Conservation (phyloP, 2,797 vertebrate genomes). For the Paguma larvata region DNA sequence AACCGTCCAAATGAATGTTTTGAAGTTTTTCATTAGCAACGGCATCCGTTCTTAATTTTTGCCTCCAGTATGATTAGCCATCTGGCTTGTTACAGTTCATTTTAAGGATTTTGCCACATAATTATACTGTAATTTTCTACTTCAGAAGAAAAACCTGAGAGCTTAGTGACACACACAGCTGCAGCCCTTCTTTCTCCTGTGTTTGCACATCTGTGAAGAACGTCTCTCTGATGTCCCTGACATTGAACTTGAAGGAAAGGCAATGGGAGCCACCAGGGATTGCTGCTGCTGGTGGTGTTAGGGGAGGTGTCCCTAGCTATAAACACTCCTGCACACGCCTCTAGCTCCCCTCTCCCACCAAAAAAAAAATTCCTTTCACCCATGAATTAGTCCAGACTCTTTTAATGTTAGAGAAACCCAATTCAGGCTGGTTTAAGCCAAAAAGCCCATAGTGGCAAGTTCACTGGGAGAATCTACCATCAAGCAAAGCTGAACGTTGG, state of each 20-base stretch:
- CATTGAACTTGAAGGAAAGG: neutral
- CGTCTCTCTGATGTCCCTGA: neutral
- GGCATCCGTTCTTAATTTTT: constrained; percentile 55
- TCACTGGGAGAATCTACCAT: neutral
- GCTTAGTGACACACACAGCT: neutral
- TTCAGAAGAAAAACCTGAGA: constrained; percentile 57
- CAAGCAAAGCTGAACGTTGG: neutral
- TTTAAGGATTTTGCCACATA: constrained; percentile 57
- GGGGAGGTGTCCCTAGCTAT: neutral
- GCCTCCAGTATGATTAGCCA: neutral
- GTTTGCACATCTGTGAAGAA: neutral
- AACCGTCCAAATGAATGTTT: constrained; percentile 37
- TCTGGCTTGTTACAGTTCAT: constrained; percentile 67
- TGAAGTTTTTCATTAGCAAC: constrained; percentile 51
- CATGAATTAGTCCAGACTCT: neutral
- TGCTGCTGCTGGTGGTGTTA: no score
- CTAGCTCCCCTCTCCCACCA: no score
- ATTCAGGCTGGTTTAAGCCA: neutral
- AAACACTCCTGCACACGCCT: neutral
- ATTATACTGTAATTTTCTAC: constrained; percentile 65
- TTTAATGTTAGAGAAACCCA: neutral
- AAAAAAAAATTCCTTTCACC: neutral
- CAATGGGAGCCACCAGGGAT: neutral
- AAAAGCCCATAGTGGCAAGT: neutral
- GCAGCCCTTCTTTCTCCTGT: neutral